phyloP scores from a whole-genome alignment of 2,113 vertebrate genomes.

The Chroicocephalus ridibundus region DNA sequence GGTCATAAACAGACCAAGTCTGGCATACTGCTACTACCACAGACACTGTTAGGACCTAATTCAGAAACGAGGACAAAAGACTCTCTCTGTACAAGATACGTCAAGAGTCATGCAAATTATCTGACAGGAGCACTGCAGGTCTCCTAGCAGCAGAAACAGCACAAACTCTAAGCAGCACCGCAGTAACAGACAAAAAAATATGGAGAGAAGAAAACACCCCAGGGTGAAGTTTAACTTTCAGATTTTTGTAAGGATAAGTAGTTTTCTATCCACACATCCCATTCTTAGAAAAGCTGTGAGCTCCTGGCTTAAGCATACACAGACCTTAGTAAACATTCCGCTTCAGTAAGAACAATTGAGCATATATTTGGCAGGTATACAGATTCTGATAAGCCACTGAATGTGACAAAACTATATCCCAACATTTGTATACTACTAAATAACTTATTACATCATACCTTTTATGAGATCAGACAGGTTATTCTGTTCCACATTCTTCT shows the following conservation, averaged over 20 bases:
- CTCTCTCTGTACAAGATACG: accelerated
- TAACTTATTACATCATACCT: conserved; percentile 72
- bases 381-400: neutral
- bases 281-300: neutral
- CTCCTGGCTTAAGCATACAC: neutral
- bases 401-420: neutral
- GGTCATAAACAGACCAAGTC: neutral
- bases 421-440: neutral
- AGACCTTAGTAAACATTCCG: neutral
- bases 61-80: neutral
- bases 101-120: neutral
- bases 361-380: neutral
- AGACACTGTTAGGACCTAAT: neutral
- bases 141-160: neutral
- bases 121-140: neutral
- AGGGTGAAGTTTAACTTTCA: neutral
- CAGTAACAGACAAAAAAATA: neutral
- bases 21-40: neutral
- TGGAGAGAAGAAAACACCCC: neutral
- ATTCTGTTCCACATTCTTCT: conserved; percentile 97
- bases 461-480: conserved; percentile 93
- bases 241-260: neutral
- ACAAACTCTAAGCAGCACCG: neutral
- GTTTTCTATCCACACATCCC: neutral
- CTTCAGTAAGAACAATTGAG: neutral